phyloP scores from a whole-genome alignment of 2,888 invertebrate species.

The Apotomis betuletana region DNA sequence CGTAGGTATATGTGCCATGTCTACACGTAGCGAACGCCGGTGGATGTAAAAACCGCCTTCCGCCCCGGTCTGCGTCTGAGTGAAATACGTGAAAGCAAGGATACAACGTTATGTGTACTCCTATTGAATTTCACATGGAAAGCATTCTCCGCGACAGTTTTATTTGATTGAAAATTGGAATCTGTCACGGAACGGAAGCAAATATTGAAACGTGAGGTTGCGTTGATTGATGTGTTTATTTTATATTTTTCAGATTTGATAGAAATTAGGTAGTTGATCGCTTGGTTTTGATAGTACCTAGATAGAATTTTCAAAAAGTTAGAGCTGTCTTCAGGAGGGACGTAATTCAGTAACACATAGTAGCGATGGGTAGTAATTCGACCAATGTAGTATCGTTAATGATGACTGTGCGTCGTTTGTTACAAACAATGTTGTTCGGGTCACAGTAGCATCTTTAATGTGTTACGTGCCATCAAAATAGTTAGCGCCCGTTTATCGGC shows the following conservation, averaged over 20 bases:
- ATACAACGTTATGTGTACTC: constrained; percentile 23
- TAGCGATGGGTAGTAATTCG: too few species aligned
- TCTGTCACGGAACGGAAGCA: constrained; percentile 11
- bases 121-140: constrained; percentile 30
- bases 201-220: constrained; percentile 5
- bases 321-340: too few species aligned
- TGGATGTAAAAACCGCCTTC: constrained; percentile 67
- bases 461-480: constrained; percentile 26
- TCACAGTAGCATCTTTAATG: constrained; percentile 22
- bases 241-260: neutral
- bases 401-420: neutral
- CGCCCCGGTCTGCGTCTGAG: constrained; percentile 50
- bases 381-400: neutral
- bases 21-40: constrained; percentile 50
- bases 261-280: too few species aligned
- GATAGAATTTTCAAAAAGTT: too few species aligned
- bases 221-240: constrained; percentile 17
- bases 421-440: constrained; percentile 1
- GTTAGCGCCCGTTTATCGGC: constrained; percentile 51
- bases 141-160: constrained; percentile 25
- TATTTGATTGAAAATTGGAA: constrained; percentile 21
- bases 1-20: neutral
- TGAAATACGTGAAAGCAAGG: constrained; percentile 33
- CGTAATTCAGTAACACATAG: too few species aligned
- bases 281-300: too few species aligned